Conservation (phyloP, 2,797 vertebrate species). For the Sebastes steindachneri region DNA sequence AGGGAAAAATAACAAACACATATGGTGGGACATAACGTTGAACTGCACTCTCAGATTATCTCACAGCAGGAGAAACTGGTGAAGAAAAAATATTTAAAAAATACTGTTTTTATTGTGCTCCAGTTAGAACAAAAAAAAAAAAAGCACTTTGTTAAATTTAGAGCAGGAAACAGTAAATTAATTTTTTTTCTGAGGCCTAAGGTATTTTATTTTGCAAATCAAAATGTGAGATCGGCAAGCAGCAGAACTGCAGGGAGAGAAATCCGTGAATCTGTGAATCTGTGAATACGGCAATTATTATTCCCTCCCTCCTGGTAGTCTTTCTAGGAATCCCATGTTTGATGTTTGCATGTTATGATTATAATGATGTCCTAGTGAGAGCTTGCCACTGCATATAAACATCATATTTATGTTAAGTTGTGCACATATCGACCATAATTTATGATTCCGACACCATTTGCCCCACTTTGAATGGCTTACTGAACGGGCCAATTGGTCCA, state of each 20-base stretch:
- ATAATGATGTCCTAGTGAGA: background rate
- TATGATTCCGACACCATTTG: background rate
- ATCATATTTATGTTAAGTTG: background rate
- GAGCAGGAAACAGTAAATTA: slow-evolving; percentile 17
- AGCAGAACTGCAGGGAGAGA: background rate
- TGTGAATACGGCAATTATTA: background rate
- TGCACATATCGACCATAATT: background rate
- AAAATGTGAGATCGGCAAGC: slow-evolving; percentile 16
- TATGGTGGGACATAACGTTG: slow-evolving; percentile 63
- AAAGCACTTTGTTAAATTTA: slow-evolving; percentile 13
- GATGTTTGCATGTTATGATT: background rate
- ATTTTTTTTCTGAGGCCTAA: slow-evolving; percentile 30
- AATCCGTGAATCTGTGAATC: background rate
- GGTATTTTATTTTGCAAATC: slow-evolving; percentile 36
- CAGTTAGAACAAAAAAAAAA: background rate
- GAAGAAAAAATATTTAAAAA: slow-evolving; percentile 48
- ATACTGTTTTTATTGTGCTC: slow-evolving; percentile 36
- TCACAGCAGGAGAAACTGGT: slow-evolving; percentile 38
- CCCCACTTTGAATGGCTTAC: background rate
- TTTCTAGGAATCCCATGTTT: slow-evolving; percentile 11
- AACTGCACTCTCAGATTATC: slow-evolving; percentile 54
- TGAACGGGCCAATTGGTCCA: background rate
- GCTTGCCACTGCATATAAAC: background rate
- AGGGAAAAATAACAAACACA: slow-evolving; percentile 71
- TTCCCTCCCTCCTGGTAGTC: background rate